These are phyloP conservation scores for Trissolcus japonicus DNA, from an alignment of 2,888 invertebrate genomes.

Conservation along the genomic window DNA sequence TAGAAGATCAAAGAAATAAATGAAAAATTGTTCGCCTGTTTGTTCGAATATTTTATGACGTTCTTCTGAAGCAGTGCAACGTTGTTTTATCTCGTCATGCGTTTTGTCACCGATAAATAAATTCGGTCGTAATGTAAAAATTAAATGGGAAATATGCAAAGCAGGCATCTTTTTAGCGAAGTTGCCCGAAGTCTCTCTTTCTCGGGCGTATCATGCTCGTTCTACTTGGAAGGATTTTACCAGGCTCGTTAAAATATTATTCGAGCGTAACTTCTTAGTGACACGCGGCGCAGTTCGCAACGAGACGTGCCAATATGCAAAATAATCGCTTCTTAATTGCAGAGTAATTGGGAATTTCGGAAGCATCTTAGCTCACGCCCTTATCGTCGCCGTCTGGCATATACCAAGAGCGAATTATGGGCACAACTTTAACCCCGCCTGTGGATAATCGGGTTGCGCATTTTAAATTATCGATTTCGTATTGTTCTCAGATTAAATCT, in stretches of 20 bases:
- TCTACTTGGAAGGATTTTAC: constrained; percentile 73
- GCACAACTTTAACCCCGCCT: constrained; percentile 63
- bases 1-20: too few species aligned
- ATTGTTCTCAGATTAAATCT: background rate
- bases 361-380: constrained; percentile 58
- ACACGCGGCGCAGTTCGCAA: constrained; percentile 71
- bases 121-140: constrained; percentile 49
- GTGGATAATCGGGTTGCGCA: constrained; percentile 10
- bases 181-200: constrained; percentile 56
- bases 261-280: constrained; percentile 73
- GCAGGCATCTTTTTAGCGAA: constrained; percentile 67
- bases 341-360: constrained; percentile 73
- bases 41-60: too few species aligned
- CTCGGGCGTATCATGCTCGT: constrained; percentile 42
- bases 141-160: constrained; percentile 73
- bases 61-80: too few species aligned
- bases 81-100: too few species aligned
- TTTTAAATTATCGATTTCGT: constrained; percentile 8
- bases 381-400: constrained; percentile 66
- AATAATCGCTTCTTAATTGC: constrained; percentile 76
- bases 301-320: constrained; percentile 71
- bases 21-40: too few species aligned
- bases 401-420: constrained; percentile 63
- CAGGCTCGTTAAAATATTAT: constrained; percentile 75
- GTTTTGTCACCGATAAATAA: too few species aligned